Conservation (phyloP, 2,797 vertebrate species). For the Aulostomus chinensis region DNA sequence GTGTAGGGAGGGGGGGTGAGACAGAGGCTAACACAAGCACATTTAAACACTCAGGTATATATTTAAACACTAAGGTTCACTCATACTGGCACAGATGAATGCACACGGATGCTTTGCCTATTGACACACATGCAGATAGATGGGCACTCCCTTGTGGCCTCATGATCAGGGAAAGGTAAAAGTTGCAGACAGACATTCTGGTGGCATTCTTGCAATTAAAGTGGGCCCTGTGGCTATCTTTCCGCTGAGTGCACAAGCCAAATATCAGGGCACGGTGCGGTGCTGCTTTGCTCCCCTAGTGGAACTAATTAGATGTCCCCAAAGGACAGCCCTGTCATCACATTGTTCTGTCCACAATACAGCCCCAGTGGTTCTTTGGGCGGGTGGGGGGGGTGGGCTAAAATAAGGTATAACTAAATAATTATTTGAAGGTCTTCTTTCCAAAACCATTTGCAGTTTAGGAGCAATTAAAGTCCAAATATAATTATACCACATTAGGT, state of each 20-base stretch:
- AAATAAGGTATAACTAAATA: slow-evolving; percentile 62
- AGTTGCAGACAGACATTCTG: slow-evolving; percentile 65
- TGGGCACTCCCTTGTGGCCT: slow-evolving; percentile 48
- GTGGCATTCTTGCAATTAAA: slow-evolving; percentile 80
- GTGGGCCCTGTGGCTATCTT: slow-evolving; percentile 76
- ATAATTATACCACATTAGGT: too few relatives aligned
- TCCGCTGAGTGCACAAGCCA: slow-evolving; percentile 78
- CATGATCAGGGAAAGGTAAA: slow-evolving; percentile 72
- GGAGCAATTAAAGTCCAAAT: slow-evolving; percentile 27
- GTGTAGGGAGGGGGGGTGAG: not conserved
- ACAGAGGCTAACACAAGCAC: slow-evolving; percentile 7
- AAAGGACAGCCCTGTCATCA: slow-evolving; percentile 78
- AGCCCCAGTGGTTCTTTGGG: slow-evolving; percentile 56
- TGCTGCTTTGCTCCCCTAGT: slow-evolving; percentile 75
- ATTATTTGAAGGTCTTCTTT: slow-evolving; percentile 36
- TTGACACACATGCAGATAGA: slow-evolving; percentile 22
- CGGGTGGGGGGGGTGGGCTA: slow-evolving; percentile 44
- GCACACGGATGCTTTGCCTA: slow-evolving; percentile 16
- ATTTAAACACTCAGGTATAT: slow-evolving; percentile 22
- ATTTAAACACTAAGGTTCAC: slow-evolving; percentile 28
- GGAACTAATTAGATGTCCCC: slow-evolving; percentile 82
- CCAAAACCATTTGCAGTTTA: slow-evolving; percentile 25
- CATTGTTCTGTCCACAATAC: slow-evolving; percentile 74
- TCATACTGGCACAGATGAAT: slow-evolving; percentile 38
- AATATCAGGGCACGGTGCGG: slow-evolving; percentile 75